A percentile compares a stretch with the other conserved stretches of the same genome.
These are phyloP conservation scores for Hanleya hanleyi DNA, from an alignment of 2,888 invertebrate genomes.

Conservation along the genomic window DNA sequence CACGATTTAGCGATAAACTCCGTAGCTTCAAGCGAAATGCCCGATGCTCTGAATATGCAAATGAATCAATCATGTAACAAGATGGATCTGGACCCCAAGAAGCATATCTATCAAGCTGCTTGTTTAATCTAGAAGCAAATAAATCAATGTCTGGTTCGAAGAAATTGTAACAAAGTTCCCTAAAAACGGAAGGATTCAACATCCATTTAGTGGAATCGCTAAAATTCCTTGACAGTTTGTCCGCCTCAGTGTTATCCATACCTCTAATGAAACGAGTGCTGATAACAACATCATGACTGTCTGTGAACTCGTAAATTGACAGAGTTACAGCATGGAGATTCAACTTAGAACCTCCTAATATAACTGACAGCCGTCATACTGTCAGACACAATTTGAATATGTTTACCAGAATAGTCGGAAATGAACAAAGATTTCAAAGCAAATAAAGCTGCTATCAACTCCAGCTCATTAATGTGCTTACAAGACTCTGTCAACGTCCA, in stretches of 20 bases:
- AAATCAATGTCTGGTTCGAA: conserved; percentile 12
- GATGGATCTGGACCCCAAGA: conserved; percentile 12
- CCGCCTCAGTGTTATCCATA: background rate
- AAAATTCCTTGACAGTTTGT: conserved; percentile 9
- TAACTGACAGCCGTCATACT: conserved; percentile 5
- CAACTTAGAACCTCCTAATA: background rate
- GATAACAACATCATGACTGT: background rate
- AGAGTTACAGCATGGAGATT: background rate
- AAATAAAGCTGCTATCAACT: background rate
- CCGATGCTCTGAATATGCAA: no score
- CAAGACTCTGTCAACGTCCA: background rate
- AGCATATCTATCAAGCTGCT: background rate
- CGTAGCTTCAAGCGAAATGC: no score
- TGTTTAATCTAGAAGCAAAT: conserved; percentile 10
- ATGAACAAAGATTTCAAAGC: background rate
- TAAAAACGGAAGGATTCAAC: background rate
- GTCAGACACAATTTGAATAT: background rate
- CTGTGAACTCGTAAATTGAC: background rate
- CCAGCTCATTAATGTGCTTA: background rate
- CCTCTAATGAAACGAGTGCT: background rate
- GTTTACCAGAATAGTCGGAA: background rate
- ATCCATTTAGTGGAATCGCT: conserved; percentile 8
- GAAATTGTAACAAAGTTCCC: background rate
- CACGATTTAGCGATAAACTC: no score
- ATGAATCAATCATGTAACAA: background rate